These are phyloP conservation scores for Agonopterix heracliana DNA, from an alignment of 2,888 invertebrate species.

Conservation along the genomic window DNA sequence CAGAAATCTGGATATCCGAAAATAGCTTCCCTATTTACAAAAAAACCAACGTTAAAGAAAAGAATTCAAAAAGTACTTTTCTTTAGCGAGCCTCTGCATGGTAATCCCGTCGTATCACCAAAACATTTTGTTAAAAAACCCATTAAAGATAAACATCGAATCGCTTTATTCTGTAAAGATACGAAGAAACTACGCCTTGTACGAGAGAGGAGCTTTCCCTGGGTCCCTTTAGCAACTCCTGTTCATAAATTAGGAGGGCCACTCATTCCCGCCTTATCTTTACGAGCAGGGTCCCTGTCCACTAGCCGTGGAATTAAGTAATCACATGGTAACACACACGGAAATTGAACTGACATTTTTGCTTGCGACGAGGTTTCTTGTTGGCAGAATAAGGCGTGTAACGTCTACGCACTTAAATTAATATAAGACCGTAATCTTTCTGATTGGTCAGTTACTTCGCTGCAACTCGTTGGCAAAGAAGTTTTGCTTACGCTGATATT, in stretches of 20 bases:
- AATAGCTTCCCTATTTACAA: no score
- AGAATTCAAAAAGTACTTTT: not conserved
- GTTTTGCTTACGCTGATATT: no score
- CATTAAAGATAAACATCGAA: not conserved
- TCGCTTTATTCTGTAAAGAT: not conserved
- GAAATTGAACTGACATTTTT: slow-evolving; percentile 29
- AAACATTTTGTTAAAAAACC: not conserved
- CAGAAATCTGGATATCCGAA: no score
- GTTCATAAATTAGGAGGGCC: slow-evolving; percentile 61
- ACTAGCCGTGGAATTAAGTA: slow-evolving; percentile 65
- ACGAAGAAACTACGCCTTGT: not conserved
- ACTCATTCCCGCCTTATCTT: slow-evolving; percentile 61
- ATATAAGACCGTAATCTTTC: no score
- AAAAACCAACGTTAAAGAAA: no score
- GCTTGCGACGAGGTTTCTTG: not conserved
- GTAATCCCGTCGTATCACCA: not conserved
- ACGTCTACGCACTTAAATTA: no score
- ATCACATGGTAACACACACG: slow-evolving; percentile 47
- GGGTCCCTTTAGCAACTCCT: slow-evolving; percentile 22
- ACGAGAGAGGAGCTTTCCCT: not conserved
- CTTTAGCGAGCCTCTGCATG: not conserved
- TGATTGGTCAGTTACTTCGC: no score
- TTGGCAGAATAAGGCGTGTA: not conserved
- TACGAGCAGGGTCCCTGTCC: slow-evolving; percentile 54
- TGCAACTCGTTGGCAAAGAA: no score